Percentiles rank a stretch among this genome's conserved stretches.
phyloP scores from a whole-genome alignment of 2,888 invertebrate genomes.

The Mechanitis mazaeus region DNA sequence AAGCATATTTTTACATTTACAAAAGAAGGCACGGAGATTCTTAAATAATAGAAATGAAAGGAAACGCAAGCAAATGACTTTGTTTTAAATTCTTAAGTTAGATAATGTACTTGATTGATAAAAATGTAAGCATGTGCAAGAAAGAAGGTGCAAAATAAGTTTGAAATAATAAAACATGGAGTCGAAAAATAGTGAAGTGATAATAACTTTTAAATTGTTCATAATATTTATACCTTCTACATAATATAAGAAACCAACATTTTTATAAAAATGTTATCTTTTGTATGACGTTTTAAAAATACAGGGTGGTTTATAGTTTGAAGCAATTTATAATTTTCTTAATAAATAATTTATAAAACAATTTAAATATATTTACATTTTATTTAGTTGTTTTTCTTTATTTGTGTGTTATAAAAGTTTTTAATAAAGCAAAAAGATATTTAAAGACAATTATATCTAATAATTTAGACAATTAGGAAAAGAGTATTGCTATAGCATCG shows the following conservation, averaged over 20 bases:
- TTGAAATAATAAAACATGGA: too few relatives aligned
- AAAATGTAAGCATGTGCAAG: too few relatives aligned
- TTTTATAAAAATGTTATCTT: neutral
- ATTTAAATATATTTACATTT: neutral
- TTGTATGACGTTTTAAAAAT: constrained; percentile 21
- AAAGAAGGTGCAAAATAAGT: too few relatives aligned
- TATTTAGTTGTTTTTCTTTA: neutral
- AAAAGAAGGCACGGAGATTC: too few relatives aligned
- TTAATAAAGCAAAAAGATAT: neutral
- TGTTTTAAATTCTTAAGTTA: too few relatives aligned
- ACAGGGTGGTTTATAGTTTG: constrained; percentile 54
- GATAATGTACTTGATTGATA: too few relatives aligned
- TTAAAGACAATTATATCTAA: constrained; percentile 17
- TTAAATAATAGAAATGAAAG: too few relatives aligned
- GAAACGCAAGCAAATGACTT: too few relatives aligned
- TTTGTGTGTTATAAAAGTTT: too few relatives aligned
- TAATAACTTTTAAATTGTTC: neutral
- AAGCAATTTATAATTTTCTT: neutral
- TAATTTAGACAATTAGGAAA: constrained; percentile 17
- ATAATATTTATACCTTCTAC: constrained; percentile 19
- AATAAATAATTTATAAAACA: neutral
- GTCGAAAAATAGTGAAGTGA: constrained; percentile 12
- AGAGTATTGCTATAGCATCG: constrained; percentile 8
- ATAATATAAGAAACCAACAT: neutral
- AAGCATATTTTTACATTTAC: too few relatives aligned